phyloP scores from a whole-genome alignment of 2,113 vertebrate genomes.

The Sminthopsis crassicaudata region DNA sequence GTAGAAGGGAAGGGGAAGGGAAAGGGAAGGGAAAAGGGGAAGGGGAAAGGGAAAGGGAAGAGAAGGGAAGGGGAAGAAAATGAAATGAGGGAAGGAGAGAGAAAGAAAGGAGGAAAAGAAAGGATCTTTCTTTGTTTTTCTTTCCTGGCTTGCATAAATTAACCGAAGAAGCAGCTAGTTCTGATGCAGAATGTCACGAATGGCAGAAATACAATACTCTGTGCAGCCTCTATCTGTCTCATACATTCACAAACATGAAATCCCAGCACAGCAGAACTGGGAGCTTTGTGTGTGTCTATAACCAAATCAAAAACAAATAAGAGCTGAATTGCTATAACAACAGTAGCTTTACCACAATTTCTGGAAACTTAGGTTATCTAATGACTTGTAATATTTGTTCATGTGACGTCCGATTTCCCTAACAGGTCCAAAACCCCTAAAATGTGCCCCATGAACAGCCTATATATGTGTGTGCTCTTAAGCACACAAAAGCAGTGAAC shows the following conservation, averaged over 20 bases:
- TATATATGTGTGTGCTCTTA: background rate
- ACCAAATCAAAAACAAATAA: slow-evolving; percentile 66
- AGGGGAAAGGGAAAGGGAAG: too few relatives aligned
- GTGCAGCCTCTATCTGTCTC: background rate
- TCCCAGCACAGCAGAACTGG: background rate
- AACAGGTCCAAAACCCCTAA: slow-evolving; percentile 6
- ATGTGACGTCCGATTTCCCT: slow-evolving; percentile 34
- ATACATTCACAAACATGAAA: background rate
- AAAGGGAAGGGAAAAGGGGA: too few relatives aligned
- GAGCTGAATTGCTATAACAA: slow-evolving; percentile 53
- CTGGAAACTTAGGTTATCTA: slow-evolving; percentile 30
- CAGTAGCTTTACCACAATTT: background rate
- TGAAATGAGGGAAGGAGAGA: too few relatives aligned
- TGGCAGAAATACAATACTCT: slow-evolving; percentile 52
- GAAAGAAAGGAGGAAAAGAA: too few relatives aligned
- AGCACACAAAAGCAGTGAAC: background rate
- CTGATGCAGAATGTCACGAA: slow-evolving; percentile 52
- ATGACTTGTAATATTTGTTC: slow-evolving; percentile 59
- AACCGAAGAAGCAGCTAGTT: slow-evolving; percentile 39
- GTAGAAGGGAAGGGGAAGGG: too few relatives aligned
- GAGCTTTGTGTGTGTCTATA: slow-evolving; percentile 38
- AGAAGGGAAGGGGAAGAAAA: too few relatives aligned
- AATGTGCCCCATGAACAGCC: slow-evolving; percentile 18
- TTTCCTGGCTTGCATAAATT: background rate
- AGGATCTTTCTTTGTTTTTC: background rate